Percentiles rank a stretch among this genome's conserved stretches.
Evolutionary conservation across 92 coral and sea anemone genomes (phyloP).

Genomic region (Virgularia gustaviana): DNA sequence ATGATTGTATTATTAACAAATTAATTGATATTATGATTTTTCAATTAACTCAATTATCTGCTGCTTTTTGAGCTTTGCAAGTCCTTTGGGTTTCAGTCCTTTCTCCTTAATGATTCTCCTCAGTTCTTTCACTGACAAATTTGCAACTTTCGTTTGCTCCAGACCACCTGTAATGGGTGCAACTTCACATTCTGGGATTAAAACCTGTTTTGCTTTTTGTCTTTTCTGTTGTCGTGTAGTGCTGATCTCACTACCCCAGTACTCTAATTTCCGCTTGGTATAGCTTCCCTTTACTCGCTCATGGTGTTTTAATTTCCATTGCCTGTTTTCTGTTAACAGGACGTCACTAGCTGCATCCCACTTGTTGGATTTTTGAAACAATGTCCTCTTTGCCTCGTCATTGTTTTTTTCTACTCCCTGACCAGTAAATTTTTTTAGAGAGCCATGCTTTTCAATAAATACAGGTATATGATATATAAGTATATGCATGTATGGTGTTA

Average conservation of each 20-base stretch:
- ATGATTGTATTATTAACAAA: background rate
- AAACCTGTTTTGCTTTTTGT: background rate
- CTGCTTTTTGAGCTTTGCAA: conserved; percentile 53
- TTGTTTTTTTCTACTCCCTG: conserved; percentile 60
- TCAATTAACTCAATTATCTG: conserved; percentile 40
- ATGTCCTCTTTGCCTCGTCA: conserved; percentile 43
- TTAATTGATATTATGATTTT: background rate
- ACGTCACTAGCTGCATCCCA: conserved; percentile 55
- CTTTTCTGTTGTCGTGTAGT: conserved; percentile 34
- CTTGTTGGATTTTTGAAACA: conserved; percentile 33
- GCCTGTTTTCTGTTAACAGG: conserved; percentile 59
- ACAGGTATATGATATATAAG: conserved; percentile 43
- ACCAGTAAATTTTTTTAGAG: conserved; percentile 51
- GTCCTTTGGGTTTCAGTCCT: conserved; percentile 48
- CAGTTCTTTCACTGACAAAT: conserved; percentile 41
- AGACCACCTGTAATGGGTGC: conserved; percentile 23
- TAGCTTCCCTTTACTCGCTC: conserved; percentile 46
- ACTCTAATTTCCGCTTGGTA: conserved; percentile 53
- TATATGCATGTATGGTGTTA: conserved; percentile 57
- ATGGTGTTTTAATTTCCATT: conserved; percentile 42
- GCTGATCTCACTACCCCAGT: conserved; percentile 44
- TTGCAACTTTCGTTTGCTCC: background rate
- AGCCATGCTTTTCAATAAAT: conserved; percentile 43
- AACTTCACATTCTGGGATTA: conserved; percentile 17
- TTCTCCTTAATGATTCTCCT: conserved; percentile 44